phyloP scores from a whole-genome alignment of 2,888 invertebrate species.

The Oxytorus armatus region DNA sequence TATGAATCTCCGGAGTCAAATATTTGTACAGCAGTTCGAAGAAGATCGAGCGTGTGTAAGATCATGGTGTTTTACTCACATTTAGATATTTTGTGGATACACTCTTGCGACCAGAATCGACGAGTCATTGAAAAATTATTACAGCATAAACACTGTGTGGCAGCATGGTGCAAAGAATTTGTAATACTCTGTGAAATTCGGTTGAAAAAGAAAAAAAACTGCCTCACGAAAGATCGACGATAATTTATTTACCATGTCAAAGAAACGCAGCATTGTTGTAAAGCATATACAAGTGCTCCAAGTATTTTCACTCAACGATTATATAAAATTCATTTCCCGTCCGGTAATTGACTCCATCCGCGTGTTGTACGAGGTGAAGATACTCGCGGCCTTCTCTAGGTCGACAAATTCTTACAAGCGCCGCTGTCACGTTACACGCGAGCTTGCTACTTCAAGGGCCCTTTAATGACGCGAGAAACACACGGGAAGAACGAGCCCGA shows the following conservation, averaged over 20 bases:
- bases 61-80: not conserved
- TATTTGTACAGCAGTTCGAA: slow-evolving; percentile 16
- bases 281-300: not conserved
- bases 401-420: slow-evolving; percentile 38
- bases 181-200: not conserved
- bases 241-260: too few relatives aligned
- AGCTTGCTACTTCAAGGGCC: slow-evolving; percentile 5
- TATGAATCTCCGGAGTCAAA: not conserved
- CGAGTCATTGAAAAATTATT: slow-evolving; percentile 1
- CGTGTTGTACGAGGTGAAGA: slow-evolving; percentile 18
- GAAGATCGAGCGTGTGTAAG: slow-evolving; percentile 6
- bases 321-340: slow-evolving; percentile 6
- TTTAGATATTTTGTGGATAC: not conserved
- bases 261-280: too few relatives aligned
- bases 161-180: not conserved
- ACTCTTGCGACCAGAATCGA: not conserved
- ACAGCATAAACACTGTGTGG: not conserved
- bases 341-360: slow-evolving; percentile 10
- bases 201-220: too few relatives aligned
- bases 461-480: too few relatives aligned
- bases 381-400: slow-evolving; percentile 54
- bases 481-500: too few relatives aligned
- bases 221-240: too few relatives aligned
- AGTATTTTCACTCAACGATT: not conserved
- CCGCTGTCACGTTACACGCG: not conserved